Conservation (phyloP, 2,113 vertebrate species). For the Dipodomys spectabilis region DNA sequence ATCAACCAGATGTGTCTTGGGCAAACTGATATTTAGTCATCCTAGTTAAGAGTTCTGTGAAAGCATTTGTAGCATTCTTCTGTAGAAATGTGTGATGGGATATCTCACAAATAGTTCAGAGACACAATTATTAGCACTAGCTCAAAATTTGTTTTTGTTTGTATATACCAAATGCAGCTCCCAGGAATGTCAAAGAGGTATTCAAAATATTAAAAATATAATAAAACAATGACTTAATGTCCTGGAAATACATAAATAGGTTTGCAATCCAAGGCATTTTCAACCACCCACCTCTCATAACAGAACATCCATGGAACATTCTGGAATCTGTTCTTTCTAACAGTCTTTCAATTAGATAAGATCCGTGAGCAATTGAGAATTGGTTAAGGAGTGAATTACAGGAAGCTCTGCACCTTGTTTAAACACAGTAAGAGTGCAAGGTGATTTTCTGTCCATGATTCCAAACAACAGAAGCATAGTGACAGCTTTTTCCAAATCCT, state of each 20-base stretch:
- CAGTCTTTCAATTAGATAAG: not conserved
- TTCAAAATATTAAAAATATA: slow-evolving; percentile 22
- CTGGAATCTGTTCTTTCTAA: not conserved
- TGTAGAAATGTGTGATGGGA: not conserved
- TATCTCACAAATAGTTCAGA: not conserved
- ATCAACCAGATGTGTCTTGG: not conserved
- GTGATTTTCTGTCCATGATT: slow-evolving; percentile 32
- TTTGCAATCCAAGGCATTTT: slow-evolving; percentile 26
- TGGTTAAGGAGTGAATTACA: not conserved
- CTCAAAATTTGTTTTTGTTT: too few relatives aligned
- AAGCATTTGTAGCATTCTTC: not conserved
- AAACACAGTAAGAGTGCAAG: not conserved
- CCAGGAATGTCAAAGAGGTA: not conserved
- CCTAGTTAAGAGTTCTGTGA: not conserved
- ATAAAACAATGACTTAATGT: not conserved
- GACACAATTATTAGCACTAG: not conserved
- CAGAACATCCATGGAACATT: not conserved
- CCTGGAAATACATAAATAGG: not conserved
- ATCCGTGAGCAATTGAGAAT: not conserved
- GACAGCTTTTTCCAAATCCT: slow-evolving; percentile 39
- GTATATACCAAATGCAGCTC: not conserved
- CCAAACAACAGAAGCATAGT: slow-evolving; percentile 19
- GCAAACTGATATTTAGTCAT: not conserved
- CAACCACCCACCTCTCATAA: not conserved
- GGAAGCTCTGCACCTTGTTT: not conserved